phyloP scores from a whole-genome alignment of 2,888 invertebrate species.

The Drosophila anomelani region DNA sequence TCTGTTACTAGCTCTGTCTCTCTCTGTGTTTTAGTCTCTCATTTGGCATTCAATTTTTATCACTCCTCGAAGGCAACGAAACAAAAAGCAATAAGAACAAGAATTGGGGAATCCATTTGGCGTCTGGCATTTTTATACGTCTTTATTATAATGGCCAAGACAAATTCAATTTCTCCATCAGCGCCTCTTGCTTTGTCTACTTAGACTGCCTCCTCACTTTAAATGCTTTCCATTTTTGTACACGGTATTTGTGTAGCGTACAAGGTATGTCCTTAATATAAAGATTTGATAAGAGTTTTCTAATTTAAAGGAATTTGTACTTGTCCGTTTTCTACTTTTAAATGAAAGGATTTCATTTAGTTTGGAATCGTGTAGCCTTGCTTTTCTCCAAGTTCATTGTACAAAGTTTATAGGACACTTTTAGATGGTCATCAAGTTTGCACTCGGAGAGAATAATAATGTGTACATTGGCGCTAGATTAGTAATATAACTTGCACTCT shows the following conservation, averaged over 20 bases:
- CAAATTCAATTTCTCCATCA: slow-evolving; percentile 52
- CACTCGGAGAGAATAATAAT: background rate
- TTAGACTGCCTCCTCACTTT: slow-evolving; percentile 26
- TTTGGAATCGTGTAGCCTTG: background rate
- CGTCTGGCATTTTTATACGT: slow-evolving; percentile 55
- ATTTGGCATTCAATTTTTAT: slow-evolving; percentile 49
- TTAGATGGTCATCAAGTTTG: background rate
- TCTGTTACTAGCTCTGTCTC: background rate
- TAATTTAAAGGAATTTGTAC: too few relatives aligned
- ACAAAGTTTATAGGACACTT: background rate
- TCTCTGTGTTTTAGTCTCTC: slow-evolving; percentile 11
- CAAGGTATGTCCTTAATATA: background rate
- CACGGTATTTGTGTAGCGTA: background rate
- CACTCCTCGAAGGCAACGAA: slow-evolving; percentile 12
- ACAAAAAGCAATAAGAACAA: slow-evolving; percentile 8
- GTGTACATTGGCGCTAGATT: background rate
- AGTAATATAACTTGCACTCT: background rate
- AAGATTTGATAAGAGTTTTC: too few relatives aligned
- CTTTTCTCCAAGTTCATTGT: background rate
- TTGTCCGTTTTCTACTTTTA: background rate
- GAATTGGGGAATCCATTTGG: slow-evolving; percentile 32
- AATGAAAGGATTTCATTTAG: background rate
- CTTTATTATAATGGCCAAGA: slow-evolving; percentile 63
- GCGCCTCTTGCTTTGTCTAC: slow-evolving; percentile 20
- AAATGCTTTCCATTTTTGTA: slow-evolving; percentile 26